These are phyloP conservation scores for Mormyrus proboscirostris DNA, from an alignment of 2,797 vertebrate genomes.

Conservation along the genomic window DNA sequence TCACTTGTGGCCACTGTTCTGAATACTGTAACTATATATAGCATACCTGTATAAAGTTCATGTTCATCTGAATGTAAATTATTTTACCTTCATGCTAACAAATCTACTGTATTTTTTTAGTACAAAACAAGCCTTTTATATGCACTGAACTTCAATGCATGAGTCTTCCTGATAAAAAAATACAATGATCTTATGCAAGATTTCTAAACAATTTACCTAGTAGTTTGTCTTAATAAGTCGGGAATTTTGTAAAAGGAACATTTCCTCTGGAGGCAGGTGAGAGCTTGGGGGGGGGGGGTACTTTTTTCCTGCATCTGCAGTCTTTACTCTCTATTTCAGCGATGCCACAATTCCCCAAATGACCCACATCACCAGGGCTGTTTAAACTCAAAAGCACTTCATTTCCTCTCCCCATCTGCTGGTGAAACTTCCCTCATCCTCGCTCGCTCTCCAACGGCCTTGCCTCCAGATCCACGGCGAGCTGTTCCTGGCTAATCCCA, in stretches of 20 bases:
- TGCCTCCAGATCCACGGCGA: background rate
- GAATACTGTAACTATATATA: background rate
- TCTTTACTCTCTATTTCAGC: background rate
- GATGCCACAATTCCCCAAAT: background rate
- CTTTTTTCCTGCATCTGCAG: background rate
- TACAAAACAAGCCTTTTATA: background rate
- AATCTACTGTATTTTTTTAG: background rate
- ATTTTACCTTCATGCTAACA: background rate
- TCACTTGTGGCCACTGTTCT: background rate
- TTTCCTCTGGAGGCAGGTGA: background rate
- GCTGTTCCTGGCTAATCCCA: background rate
- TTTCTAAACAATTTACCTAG: background rate
- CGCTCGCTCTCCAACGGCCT: background rate
- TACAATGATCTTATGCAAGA: background rate
- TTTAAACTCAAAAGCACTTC: conserved; percentile 5
- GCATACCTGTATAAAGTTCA: background rate
- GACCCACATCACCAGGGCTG: background rate
- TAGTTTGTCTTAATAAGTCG: background rate
- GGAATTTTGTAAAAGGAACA: background rate
- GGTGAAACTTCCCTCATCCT: background rate
- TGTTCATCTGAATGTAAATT: background rate
- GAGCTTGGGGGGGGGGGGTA: background rate
- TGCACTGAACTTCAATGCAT: background rate
- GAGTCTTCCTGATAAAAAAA: background rate
- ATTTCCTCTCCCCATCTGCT: background rate